Evolutionary conservation across 1,140 invertebrate genomes (phyloP).

Genomic region (Olivierus martensii): DNA sequence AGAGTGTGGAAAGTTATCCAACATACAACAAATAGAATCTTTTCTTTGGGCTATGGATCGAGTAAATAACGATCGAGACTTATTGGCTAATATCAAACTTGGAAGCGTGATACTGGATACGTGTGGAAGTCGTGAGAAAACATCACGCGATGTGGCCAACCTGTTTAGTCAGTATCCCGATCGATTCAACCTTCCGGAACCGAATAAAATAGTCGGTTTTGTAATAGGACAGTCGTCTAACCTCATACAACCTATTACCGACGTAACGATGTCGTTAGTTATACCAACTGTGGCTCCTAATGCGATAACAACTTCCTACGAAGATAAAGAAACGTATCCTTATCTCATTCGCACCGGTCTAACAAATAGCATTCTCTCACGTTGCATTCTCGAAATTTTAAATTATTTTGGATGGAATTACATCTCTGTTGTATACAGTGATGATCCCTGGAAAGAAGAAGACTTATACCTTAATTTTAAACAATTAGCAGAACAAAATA

Average conservation of each 20-base stretch:
- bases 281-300: constrained; percentile 22
- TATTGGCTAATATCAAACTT: constrained; percentile 22
- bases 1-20: constrained; percentile 18
- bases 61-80: constrained; percentile 28
- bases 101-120: constrained; percentile 27
- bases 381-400: constrained; percentile 20
- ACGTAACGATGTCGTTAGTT: constrained; percentile 17
- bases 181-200: constrained; percentile 17
- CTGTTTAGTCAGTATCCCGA: constrained; percentile 17
- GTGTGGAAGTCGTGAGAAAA: constrained; percentile 21
- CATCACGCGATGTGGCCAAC: constrained; percentile 22
- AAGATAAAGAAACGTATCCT: constrained; percentile 21
- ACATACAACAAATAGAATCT: constrained; percentile 33
- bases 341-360: constrained; percentile 23
- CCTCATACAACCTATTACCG: constrained; percentile 16
- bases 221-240: constrained; percentile 16
- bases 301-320: constrained; percentile 17
- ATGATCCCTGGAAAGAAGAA: constrained; percentile 7
- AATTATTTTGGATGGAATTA: constrained; percentile 22
- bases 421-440: constrained; percentile 24
- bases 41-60: constrained; percentile 35
- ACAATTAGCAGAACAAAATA: constrained; percentile 12
- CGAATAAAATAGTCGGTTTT: constrained; percentile 21
- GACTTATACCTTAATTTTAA: constrained; percentile 22
- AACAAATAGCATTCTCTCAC: constrained; percentile 20